Base-by-base conservation (phyloP, 2,113 vertebrate genomes). In the Platanista minor region DNA sequence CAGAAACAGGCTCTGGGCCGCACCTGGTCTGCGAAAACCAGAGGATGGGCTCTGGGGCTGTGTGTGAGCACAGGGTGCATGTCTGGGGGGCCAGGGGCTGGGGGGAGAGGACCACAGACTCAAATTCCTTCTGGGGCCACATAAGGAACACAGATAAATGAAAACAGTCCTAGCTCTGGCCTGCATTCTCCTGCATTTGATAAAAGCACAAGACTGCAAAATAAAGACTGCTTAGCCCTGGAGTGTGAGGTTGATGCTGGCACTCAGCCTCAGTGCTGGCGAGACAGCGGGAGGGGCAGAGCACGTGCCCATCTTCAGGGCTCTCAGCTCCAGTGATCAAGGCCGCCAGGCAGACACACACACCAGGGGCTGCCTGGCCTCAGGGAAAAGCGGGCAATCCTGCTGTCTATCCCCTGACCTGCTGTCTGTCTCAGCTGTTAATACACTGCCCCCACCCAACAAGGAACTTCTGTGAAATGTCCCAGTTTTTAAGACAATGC, bases 51-150 rank as follows among this genome's bases (percentile, higher is more conserved):
- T 21, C 43, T 49, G 23, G 14, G 31, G 33, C 80, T 39, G 1
- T 0, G 18, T 36, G 57, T 64, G 21, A 87, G 80, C 59, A 74
- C 29, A 29, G 59, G 12, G 59, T 31, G 4, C n/a, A 12, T 4
- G 17, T 2, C 0, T 1, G 5, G n/a, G 1, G 31, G 3, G 3
- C 0, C 1, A 8, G 7, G 59, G n/a, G 33, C 0, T 0, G 2
- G 33, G 0, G 52, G 3, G 8, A 9, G 8, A 49, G 36, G 6
- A 1, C 46, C 75, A 64, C 18, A 75, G n/a, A 49, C 29, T 39
- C 54, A 9, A 46, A n/a, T n/a, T 54, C 46, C 57, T 66, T 20
- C 31, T 18, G n/a, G 25, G 61, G 29, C 31, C 36, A 67, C 8
- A 1, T 0, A 18, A 67, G 14, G 23, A 36, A 27, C 67, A 20